Base-by-base conservation (phyloP, 2,113 vertebrate genomes). In the Lontra canadensis region DNA sequence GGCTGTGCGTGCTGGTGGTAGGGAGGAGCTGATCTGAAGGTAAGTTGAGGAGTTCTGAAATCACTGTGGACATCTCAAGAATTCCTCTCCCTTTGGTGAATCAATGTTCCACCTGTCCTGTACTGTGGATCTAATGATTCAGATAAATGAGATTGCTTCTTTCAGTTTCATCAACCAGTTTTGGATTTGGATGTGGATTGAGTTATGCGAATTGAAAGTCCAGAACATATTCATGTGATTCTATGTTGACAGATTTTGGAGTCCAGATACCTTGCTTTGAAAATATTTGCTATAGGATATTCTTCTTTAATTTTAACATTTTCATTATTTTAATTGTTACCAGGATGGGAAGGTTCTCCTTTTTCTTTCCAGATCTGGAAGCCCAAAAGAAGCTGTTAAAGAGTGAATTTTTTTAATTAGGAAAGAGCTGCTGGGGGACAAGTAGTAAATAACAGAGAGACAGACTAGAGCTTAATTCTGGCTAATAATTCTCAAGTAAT, bases 311-410 rank as follows among this genome's bases (percentile, higher is more conserved):
- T 82, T 88, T 92, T 81, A 86, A 44, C 59, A 44, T 92, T 94
- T 96, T 79, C 88, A 88, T 96, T 85, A 81, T 96, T 91, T 94
- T 52, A 92, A 96, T 90, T 74, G 29, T 84, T 84, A 15, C 17
- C 44, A 88, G 81, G 74, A 73, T 90, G 23, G 57, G 73, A 67
- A 52, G 1, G 3, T 61, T 89, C 82, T 94, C 9, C 0, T 81
- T 78, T 97, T 69, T 74, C 26, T 88, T 84, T 61, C 57, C 74
- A 84, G 42, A 61, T 81, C 31, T 44, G 39, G 69, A 65, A 39
- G 63, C 42, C 76, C 85, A 88, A 76, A 73, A 82, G 65, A 86
- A 93, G 91, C n/a, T 80, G 13, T 90, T 25, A 26, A 67, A 81
- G n/a, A 84, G 25, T 59, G 47, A 52, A 52, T 90, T 71, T 63